A percentile compares a stretch with the other conserved stretches of the same genome.
phyloP scores from a whole-genome alignment of 1,140 invertebrate species.

The Mamestra configurata region DNA sequence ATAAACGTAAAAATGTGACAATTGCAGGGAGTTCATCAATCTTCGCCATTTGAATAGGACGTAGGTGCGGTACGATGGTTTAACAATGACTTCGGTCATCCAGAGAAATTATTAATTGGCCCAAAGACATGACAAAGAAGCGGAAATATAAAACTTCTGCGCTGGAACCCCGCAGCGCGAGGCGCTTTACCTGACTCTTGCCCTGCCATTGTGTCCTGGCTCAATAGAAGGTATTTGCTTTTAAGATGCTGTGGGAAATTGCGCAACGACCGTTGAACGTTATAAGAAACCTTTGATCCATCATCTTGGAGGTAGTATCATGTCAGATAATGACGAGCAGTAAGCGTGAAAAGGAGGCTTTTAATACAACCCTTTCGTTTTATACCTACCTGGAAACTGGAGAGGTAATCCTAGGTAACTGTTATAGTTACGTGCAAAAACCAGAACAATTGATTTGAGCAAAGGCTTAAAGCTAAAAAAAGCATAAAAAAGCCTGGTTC shows the following conservation, averaged over 20 bases:
- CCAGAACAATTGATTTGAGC: neutral
- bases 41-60: constrained; percentile 77
- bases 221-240: constrained; percentile 83
- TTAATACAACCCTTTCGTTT: constrained; percentile 49
- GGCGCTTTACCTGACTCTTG: constrained; percentile 86
- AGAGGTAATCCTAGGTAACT: neutral
- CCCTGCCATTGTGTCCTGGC: constrained; percentile 80
- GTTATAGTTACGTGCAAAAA: neutral
- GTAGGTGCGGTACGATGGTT: constrained; percentile 65
- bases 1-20: constrained; percentile 81
- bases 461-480: neutral
- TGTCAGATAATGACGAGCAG: constrained; percentile 50
- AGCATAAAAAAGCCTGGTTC: too few relatives aligned
- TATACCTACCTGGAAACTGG: too few relatives aligned
- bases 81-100: constrained; percentile 85
- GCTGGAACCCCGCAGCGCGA: constrained; percentile 78
- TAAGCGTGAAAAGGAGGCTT: constrained; percentile 47
- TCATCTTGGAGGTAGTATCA: constrained; percentile 53
- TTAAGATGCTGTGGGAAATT: constrained; percentile 84
- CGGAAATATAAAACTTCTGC: constrained; percentile 87
- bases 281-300: constrained; percentile 68
- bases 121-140: constrained; percentile 82
- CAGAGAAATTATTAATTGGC: constrained; percentile 86
- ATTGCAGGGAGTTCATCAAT: constrained; percentile 83
- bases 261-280: constrained; percentile 77